These are phyloP conservation scores for Epinotia brunnichana DNA, from an alignment of 2,888 invertebrate genomes.

Conservation along the genomic window DNA sequence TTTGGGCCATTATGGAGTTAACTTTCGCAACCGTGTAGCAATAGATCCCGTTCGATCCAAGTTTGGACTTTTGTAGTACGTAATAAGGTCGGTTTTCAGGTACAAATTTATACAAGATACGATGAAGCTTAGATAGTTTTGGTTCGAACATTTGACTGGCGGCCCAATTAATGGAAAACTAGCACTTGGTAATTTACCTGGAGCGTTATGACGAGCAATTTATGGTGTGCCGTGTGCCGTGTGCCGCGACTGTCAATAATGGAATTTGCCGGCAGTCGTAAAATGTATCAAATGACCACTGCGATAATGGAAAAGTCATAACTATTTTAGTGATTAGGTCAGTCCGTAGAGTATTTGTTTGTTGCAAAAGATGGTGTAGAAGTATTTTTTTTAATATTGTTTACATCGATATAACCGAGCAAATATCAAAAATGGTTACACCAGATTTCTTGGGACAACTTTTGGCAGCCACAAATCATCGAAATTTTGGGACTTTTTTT, in stretches of 20 bases:
- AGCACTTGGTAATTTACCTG: constrained; percentile 43
- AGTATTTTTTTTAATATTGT: no score
- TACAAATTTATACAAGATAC: neutral
- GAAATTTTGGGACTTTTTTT: no score
- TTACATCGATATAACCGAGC: no score
- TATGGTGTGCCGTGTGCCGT: constrained; percentile 21
- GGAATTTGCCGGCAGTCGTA: constrained; percentile 15
- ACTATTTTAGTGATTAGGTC: no score
- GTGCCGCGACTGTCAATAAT: constrained; percentile 33
- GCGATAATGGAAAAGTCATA: constrained; percentile 13
- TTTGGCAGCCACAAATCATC: no score
- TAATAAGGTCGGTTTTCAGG: constrained; percentile 5
- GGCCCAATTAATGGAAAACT: constrained; percentile 52
- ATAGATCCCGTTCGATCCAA: neutral
- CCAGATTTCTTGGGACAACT: no score
- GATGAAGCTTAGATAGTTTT: constrained; percentile 43
- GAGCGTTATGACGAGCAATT: constrained; percentile 37
- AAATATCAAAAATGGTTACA: no score
- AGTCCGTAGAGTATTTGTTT: no score
- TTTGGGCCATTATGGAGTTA: constrained; percentile 54
- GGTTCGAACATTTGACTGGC: constrained; percentile 54
- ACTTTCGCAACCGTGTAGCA: neutral
- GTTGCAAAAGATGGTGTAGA: no score
- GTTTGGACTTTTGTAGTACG: neutral
- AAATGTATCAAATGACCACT: constrained; percentile 24